A percentile compares a stretch with the other conserved stretches of the same genome.
phyloP scores from a whole-genome alignment of 2,113 vertebrate genomes.

The Aldabrachelys gigantea region DNA sequence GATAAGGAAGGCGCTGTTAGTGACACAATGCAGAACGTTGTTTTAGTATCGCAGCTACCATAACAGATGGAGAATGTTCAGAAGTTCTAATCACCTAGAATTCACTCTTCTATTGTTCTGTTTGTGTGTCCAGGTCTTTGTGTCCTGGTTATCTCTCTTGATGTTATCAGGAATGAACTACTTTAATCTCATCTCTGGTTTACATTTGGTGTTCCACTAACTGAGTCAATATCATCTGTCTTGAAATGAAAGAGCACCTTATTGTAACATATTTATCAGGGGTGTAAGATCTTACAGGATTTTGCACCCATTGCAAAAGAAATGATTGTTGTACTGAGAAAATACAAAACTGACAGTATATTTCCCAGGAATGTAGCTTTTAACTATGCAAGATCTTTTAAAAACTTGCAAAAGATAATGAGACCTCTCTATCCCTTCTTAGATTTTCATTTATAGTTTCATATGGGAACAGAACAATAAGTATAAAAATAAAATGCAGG shows the following conservation, averaged over 20 bases:
- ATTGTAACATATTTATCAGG: constrained; percentile 29
- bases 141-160: constrained; percentile 71
- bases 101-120: not conserved
- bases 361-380: constrained; percentile 20
- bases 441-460: not conserved
- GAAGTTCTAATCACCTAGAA: constrained; percentile 34
- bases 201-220: constrained; percentile 68
- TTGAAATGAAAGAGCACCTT: constrained; percentile 18
- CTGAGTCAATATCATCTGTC: constrained; percentile 71
- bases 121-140: constrained; percentile 55
- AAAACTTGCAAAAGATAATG: not conserved
- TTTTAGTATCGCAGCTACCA: constrained; percentile 38
- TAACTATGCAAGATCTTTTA: not conserved
- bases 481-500: not conserved
- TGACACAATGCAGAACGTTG: not conserved
- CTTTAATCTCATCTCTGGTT: constrained; percentile 72
- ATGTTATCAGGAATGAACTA: constrained; percentile 69
- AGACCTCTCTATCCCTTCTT: not conserved
- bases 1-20: constrained; percentile 38
- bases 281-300: constrained; percentile 40
- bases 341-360: not conserved
- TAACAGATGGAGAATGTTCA: not conserved
- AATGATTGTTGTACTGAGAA: constrained; percentile 20
- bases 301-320: not conserved
- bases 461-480: not conserved